phyloP scores from a whole-genome alignment of 2,888 invertebrate genomes.

The Dynastes maya region DNA sequence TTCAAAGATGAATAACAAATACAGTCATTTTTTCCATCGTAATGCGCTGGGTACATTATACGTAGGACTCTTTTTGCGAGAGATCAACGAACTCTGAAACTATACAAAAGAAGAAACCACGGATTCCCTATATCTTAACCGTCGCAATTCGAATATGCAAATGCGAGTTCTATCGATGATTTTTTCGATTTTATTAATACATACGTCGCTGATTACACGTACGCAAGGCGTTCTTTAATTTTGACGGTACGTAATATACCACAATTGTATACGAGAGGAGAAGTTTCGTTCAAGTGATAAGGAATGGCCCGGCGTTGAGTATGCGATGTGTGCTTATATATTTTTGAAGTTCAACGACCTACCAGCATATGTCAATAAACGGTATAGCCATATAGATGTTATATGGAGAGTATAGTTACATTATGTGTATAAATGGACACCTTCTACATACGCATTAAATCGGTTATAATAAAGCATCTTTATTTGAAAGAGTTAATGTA shows the following conservation, averaged over 20 bases:
- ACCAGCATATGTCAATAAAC: constrained; percentile 52
- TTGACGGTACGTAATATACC: constrained; percentile 8
- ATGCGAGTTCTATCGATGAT: constrained; percentile 1
- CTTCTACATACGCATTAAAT: constrained; percentile 8
- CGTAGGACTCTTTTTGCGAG: constrained; percentile 16
- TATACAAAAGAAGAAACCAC: constrained; percentile 39
- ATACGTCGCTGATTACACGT: constrained; percentile 22
- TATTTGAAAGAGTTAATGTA: background rate
- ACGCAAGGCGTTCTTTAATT: constrained; percentile 10
- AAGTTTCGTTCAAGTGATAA: constrained; percentile 57
- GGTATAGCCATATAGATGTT: constrained; percentile 48
- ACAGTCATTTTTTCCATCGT: constrained; percentile 25
- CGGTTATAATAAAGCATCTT: background rate
- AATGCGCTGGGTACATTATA: constrained; percentile 1
- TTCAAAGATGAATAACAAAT: background rate
- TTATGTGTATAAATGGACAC: constrained; percentile 4
- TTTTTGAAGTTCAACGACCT: constrained; percentile 55
- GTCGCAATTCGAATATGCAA: constrained; percentile 22
- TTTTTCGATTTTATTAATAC: constrained; percentile 11
- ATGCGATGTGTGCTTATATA: constrained; percentile 52
- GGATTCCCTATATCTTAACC: constrained; percentile 38
- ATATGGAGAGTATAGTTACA: background rate
- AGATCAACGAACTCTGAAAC: constrained; percentile 40
- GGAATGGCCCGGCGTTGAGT: constrained; percentile 61
- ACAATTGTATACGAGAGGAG: constrained; percentile 27